Evolutionary conservation across 64 coral and sea anemone species (phyloP), one percentile per base, ranked within the genome.

Genomic region (Stichodactyla helianthus): DNA sequence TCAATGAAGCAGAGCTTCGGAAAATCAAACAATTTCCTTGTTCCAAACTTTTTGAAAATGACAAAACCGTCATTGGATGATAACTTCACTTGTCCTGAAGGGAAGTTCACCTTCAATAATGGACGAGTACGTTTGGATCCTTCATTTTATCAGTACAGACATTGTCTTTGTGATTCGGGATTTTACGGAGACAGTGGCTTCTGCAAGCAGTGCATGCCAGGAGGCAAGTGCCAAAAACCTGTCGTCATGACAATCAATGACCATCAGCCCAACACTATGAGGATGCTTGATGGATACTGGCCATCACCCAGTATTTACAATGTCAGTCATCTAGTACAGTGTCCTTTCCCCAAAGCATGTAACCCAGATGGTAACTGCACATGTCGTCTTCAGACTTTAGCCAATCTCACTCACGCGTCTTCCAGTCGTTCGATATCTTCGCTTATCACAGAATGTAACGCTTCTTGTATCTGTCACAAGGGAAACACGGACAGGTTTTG

Each of bases 401-500:
- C 12, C 0, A 80, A 80, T 9, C 53, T 59, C 25, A 61, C 53
- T 44, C 35, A 44, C 35, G 1, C 35, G 35, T 44, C 35, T 44
- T 44, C 35, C 35, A 44, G 35, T 44, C 35, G 35, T 3, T 44
- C 35, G 35, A 44, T 3, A 44, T 44, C 35, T 44, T 44, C 35
- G 35, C 35, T 88, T 22, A 88, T 79, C 76, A 88, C 86, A 20
- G 52, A 20, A 5, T 88, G 86, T 17, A 62, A 88, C 22, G 7
- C 28, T 56, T 88, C 86, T 55, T 88, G 86, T 27, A 15, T 79
- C 53, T 88, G 86, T 55, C 77, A 79, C 59, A 25, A 52, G 22
- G 86, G 86, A 8, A 88, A 88, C 86, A 81, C 76, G 17, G 86
- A 88, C 76, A 58, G 86, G 59, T 88, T 88, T 50, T 88, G 86